A percentile compares a stretch with the other conserved stretches of the same genome.
These are phyloP conservation scores for Arrhopalites spinosus DNA, from an alignment of 2,888 invertebrate species.

Conservation along the genomic window DNA sequence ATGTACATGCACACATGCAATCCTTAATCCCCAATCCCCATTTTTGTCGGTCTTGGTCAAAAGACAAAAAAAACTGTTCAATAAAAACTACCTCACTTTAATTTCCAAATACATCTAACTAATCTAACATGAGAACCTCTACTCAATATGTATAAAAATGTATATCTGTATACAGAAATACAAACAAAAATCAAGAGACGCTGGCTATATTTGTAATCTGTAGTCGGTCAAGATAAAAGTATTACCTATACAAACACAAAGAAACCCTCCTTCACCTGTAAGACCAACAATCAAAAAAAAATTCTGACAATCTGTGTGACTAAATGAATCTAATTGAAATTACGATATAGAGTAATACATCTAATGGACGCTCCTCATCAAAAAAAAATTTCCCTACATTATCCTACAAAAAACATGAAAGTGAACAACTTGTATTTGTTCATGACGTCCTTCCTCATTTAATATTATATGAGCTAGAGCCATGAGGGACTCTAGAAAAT, in stretches of 20 bases:
- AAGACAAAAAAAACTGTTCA: too few species aligned
- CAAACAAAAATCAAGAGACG: too few species aligned
- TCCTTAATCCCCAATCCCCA: too few species aligned
- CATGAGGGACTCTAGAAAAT: not conserved
- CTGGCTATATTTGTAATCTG: too few species aligned
- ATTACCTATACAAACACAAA: too few species aligned
- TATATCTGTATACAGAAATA: not conserved
- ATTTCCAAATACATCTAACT: too few species aligned
- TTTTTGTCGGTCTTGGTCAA: too few species aligned
- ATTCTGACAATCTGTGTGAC: slow-evolving; percentile 1
- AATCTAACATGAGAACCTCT: too few species aligned
- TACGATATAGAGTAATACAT: not conserved
- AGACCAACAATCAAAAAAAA: not conserved
- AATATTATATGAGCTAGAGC: not conserved
- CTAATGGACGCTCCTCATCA: not conserved
- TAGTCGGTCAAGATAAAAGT: slow-evolving; percentile 14
- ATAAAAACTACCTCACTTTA: too few species aligned
- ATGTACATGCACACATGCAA: too few species aligned
- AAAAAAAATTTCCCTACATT: not conserved
- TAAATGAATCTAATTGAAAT: slow-evolving; percentile 20
- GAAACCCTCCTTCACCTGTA: not conserved
- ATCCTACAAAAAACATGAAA: too few species aligned
- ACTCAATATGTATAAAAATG: too few species aligned
- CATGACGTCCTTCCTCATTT: not conserved
- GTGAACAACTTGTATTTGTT: not conserved